These are phyloP conservation scores for Stenurella melanura DNA, from an alignment of 2,888 invertebrate species.

Conservation along the genomic window DNA sequence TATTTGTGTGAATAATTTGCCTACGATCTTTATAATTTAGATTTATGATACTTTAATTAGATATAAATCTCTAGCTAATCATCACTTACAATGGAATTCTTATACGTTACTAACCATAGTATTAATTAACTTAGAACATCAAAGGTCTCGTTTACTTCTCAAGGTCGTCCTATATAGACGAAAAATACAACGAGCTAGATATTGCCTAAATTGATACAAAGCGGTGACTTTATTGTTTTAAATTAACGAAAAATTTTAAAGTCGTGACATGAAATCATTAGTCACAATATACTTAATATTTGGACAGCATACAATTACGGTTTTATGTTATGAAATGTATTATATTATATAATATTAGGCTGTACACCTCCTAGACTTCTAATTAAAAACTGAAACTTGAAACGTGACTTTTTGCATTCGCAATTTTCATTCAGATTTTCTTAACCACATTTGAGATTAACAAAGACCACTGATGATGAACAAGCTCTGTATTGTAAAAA, in stretches of 20 bases:
- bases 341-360: background rate
- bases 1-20: background rate
- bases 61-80: constrained; percentile 5
- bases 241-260: constrained; percentile 34
- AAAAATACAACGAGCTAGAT: constrained; percentile 15
- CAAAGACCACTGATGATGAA: no score
- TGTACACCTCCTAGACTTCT: background rate
- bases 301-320: background rate
- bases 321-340: background rate
- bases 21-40: constrained; percentile 31
- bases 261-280: constrained; percentile 23
- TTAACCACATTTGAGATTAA: no score
- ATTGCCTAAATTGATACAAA: constrained; percentile 35
- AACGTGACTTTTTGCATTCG: no score
- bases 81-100: constrained; percentile 24
- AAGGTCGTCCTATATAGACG: constrained; percentile 15
- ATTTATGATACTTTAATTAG: constrained; percentile 37
- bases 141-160: constrained; percentile 25
- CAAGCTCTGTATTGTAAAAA: no score
- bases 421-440: no score
- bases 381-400: no score
- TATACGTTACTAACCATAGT: constrained; percentile 2
- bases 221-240: constrained; percentile 35
- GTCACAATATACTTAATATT: background rate
- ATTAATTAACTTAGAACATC: constrained; percentile 23